Evolutionary conservation across 1,140 invertebrate species (phyloP).

Genomic region (Pomacea maculata): DNA sequence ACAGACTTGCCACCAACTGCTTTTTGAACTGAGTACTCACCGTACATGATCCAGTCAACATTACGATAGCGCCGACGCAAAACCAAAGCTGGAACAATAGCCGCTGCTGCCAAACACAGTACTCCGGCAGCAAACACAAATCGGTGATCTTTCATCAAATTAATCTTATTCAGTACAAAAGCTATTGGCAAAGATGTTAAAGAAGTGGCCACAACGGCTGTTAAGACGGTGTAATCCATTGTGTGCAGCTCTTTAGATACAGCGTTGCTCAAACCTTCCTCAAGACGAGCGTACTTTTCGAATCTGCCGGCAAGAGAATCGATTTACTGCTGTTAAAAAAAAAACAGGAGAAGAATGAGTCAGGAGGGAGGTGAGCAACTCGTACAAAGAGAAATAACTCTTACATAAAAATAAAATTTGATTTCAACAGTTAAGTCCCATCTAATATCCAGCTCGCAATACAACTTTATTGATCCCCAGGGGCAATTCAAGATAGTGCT

Average conservation of each 20-base stretch:
- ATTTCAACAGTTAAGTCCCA: too few relatives aligned
- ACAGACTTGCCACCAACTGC: too few relatives aligned
- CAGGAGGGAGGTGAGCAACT: slow-evolving; percentile 2
- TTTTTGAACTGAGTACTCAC: slow-evolving; percentile 26
- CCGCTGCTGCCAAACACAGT: slow-evolving; percentile 25
- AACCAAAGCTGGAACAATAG: slow-evolving; percentile 16
- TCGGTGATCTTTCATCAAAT: slow-evolving; percentile 34
- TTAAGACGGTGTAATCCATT: slow-evolving; percentile 23
- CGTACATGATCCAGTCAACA: slow-evolving; percentile 41
- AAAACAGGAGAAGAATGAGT: neutral
- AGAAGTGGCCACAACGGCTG: slow-evolving; percentile 33
- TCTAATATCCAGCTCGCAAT: too few relatives aligned
- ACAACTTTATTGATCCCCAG: too few relatives aligned
- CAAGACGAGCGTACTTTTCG: neutral
- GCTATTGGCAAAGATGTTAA: slow-evolving; percentile 37
- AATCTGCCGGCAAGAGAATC: slow-evolving; percentile 14
- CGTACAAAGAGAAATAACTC: neutral
- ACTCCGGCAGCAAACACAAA: slow-evolving; percentile 35
- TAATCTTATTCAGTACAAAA: slow-evolving; percentile 31
- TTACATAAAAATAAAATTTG: too few relatives aligned
- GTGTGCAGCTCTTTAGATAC: neutral
- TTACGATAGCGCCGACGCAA: slow-evolving; percentile 28
- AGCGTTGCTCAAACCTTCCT: neutral
- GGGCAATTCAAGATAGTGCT: too few relatives aligned
- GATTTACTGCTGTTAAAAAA: neutral